phyloP scores from a whole-genome alignment of 2,113 vertebrate species.

The Tonatia bakeri region DNA sequence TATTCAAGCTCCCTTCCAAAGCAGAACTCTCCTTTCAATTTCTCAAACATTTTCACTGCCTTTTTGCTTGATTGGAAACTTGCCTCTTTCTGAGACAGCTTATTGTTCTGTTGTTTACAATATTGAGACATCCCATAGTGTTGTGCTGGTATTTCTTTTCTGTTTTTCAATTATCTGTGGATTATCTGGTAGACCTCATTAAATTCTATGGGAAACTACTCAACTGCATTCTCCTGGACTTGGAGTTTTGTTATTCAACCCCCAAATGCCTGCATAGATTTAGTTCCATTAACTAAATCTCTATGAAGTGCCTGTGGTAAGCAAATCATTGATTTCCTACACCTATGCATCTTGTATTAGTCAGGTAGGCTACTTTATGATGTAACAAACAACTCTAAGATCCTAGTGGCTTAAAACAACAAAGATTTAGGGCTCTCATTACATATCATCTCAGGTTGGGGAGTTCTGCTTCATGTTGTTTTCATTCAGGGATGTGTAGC shows the following conservation, averaged over 20 bases:
- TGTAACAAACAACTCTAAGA: neutral
- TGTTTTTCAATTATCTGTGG: neutral
- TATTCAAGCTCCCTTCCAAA: neutral
- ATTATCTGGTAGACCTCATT: neutral
- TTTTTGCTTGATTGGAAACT: slow-evolving; percentile 15
- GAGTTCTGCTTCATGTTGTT: neutral
- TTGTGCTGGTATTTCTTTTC: neutral
- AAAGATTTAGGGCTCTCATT: neutral
- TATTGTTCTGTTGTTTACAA: slow-evolving; percentile 33
- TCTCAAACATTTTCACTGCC: neutral
- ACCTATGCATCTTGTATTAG: neutral
- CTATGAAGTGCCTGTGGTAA: neutral
- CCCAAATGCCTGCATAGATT: neutral
- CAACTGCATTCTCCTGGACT: neutral
- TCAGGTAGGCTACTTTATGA: neutral
- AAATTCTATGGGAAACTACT: neutral
- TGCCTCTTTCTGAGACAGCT: neutral
- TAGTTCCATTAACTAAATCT: neutral
- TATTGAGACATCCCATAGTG: neutral
- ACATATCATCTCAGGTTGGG: neutral
- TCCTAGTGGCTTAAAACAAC: neutral
- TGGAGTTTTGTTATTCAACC: neutral
- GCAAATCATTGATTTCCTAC: neutral
- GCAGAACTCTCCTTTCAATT: neutral
- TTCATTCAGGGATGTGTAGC: neutral